These are phyloP conservation scores for Diplazon laetatorius DNA, from an alignment of 2,888 invertebrate species.

Conservation along the genomic window DNA sequence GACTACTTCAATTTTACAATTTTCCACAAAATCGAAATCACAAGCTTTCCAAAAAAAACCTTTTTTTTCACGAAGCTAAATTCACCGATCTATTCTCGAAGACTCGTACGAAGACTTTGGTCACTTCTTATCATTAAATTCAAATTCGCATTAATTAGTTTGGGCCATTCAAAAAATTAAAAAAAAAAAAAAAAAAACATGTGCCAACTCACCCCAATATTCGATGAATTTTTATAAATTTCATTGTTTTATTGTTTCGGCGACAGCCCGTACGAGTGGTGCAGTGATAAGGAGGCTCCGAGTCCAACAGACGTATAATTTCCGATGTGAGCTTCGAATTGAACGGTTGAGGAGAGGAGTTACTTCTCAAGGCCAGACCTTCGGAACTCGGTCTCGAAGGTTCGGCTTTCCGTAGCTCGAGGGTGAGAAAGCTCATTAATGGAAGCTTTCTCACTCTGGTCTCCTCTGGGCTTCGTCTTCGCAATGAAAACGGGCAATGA, in stretches of 20 bases:
- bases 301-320: constrained; percentile 81
- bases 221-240: too few relatives aligned
- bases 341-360: constrained; percentile 68
- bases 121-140: too few relatives aligned
- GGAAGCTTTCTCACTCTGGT: constrained; percentile 75
- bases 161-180: too few relatives aligned
- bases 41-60: too few relatives aligned
- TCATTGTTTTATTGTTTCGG: not conserved
- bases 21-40: too few relatives aligned
- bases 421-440: constrained; percentile 82
- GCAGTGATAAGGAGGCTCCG: constrained; percentile 24
- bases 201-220: too few relatives aligned
- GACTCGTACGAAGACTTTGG: too few relatives aligned
- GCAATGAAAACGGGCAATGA: constrained; percentile 28
- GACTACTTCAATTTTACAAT: too few relatives aligned
- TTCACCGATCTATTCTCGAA: too few relatives aligned
- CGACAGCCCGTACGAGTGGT: not conserved
- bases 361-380: constrained; percentile 65
- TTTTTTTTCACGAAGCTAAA: too few relatives aligned
- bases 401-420: constrained; percentile 78
- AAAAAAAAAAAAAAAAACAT: too few relatives aligned
- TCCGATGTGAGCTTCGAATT: constrained; percentile 78
- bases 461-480: constrained; percentile 20
- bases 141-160: too few relatives aligned
- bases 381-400: constrained; percentile 29